phyloP scores from a whole-genome alignment of 2,888 invertebrate species.

The Ellobium chinense region DNA sequence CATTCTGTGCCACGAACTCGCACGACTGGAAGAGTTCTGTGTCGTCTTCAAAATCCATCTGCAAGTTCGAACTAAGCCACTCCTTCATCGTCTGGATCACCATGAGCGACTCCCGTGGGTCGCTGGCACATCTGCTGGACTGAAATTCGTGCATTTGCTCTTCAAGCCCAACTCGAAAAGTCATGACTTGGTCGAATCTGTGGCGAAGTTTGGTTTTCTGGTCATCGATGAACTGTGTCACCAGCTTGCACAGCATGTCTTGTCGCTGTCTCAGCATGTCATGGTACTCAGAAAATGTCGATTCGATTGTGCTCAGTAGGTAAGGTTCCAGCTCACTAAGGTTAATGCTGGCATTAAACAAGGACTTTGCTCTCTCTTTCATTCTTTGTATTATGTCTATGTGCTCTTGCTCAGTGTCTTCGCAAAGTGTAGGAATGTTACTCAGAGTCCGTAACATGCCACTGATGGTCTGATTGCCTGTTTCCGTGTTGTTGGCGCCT shows the following conservation, averaged over 20 bases:
- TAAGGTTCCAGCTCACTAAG: slow-evolving; percentile 68
- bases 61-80: slow-evolving; percentile 61
- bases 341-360: slow-evolving; percentile 70
- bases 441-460: slow-evolving; percentile 66
- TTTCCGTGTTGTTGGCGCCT: slow-evolving; percentile 71
- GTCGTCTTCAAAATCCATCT: slow-evolving; percentile 60
- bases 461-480: slow-evolving; percentile 66
- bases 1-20: slow-evolving; percentile 67
- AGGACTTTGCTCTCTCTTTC: slow-evolving; percentile 64
- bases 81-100: slow-evolving; percentile 67
- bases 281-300: slow-evolving; percentile 72
- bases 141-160: slow-evolving; percentile 66
- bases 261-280: slow-evolving; percentile 68
- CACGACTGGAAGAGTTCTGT: slow-evolving; percentile 65
- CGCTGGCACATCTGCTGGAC: slow-evolving; percentile 61
- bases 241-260: slow-evolving; percentile 63
- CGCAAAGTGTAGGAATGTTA: slow-evolving; percentile 67
- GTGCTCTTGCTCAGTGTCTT: slow-evolving; percentile 48
- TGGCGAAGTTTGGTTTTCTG: slow-evolving; percentile 67
- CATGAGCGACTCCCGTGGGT: slow-evolving; percentile 65
- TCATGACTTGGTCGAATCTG: slow-evolving; percentile 66
- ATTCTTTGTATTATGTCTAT: slow-evolving; percentile 58
- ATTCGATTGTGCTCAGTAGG: slow-evolving; percentile 64
- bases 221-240: slow-evolving; percentile 65
- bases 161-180: slow-evolving; percentile 65